phyloP scores from a whole-genome alignment of 2,888 invertebrate species.

The Pristionchus fissidentatus region DNA sequence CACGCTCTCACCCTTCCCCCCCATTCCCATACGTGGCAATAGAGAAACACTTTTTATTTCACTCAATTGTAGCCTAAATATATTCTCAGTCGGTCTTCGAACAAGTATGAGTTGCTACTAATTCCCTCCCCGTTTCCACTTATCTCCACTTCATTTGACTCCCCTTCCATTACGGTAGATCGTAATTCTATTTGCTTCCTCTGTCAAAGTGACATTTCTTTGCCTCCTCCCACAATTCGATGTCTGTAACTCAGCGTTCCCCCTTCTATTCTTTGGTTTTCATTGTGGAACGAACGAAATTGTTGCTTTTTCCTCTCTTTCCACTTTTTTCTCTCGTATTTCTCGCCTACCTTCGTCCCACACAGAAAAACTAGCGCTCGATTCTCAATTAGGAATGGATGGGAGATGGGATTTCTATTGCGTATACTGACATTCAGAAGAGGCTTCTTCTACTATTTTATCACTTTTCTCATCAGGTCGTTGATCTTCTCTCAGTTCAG shows the following conservation, averaged over 20 bases:
- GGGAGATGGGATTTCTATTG: not conserved
- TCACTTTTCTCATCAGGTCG: not conserved
- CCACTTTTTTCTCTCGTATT: not conserved
- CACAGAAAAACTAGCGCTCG: too few species aligned
- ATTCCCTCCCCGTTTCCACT: slow-evolving; percentile 12
- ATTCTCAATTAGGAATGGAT: not conserved
- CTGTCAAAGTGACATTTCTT: too few species aligned
- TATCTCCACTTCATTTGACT: not conserved
- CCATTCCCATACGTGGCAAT: too few species aligned
- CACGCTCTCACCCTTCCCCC: not conserved
- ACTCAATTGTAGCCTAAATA: slow-evolving; percentile 11
- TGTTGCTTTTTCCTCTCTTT: not conserved
- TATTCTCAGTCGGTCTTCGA: not conserved
- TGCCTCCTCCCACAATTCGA: too few species aligned
- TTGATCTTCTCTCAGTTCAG: slow-evolving; percentile 16
- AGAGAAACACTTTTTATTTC: not conserved
- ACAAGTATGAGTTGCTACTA: too few species aligned
- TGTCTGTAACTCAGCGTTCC: too few species aligned
- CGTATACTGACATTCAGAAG: not conserved
- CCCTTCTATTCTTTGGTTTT: not conserved
- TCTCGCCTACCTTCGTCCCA: not conserved
- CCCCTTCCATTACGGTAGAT: not conserved
- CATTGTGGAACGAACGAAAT: slow-evolving; percentile 4
- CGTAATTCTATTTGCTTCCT: not conserved
- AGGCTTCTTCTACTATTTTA: not conserved